Percentiles rank a stretch among this genome's conserved stretches.
phyloP scores from a whole-genome alignment of 2,797 vertebrate genomes.

The Oreonectes daqikongensis region DNA sequence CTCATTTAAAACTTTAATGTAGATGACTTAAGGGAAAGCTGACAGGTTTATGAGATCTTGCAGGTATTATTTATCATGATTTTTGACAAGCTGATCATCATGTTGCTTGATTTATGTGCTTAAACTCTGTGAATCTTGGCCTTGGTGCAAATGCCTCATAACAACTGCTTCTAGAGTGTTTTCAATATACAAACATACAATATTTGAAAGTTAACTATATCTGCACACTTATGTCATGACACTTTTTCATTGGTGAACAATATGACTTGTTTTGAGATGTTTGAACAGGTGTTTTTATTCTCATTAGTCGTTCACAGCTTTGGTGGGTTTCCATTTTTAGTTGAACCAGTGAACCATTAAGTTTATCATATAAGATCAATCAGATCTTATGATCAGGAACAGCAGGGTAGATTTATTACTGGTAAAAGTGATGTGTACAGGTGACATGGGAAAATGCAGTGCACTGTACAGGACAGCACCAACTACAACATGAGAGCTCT shows the following conservation, averaged over 20 bases:
- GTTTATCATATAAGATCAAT: background rate
- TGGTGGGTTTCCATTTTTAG: background rate
- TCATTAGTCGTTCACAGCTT: background rate
- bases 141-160: background rate
- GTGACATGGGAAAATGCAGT: background rate
- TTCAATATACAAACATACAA: too few species aligned
- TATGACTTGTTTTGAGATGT: background rate
- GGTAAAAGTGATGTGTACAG: background rate
- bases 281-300: slow-evolving; percentile 3
- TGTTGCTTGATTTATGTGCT: background rate
- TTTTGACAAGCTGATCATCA: background rate
- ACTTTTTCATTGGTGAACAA: background rate
- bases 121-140: background rate
- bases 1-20: slow-evolving; percentile 27
- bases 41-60: slow-evolving; percentile 10
- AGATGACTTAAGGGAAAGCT: background rate
- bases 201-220: too few species aligned
- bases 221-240: background rate
- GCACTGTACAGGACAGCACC: background rate
- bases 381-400: background rate
- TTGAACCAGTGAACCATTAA: background rate
- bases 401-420: background rate
- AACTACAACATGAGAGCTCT: background rate
- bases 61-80: slow-evolving; percentile 21
- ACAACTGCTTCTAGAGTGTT: background rate